These are phyloP conservation scores for Melanotaenia duboulayi DNA, from an alignment of 2,113 vertebrate genomes.

Conservation along the genomic window DNA sequence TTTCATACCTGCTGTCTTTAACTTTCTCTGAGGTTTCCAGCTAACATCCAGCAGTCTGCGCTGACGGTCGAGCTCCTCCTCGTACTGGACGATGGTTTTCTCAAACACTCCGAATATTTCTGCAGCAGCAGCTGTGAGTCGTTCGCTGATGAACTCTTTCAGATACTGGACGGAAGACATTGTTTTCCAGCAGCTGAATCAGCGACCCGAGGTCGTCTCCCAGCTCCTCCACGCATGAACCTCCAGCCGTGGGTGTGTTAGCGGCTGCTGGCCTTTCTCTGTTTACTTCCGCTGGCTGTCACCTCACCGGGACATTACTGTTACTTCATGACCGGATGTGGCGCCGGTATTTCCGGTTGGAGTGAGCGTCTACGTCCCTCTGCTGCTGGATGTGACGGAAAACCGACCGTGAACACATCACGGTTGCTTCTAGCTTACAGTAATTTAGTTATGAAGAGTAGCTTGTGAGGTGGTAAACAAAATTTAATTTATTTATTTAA, in stretches of 20 bases:
- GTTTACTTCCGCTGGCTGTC: conserved; percentile 4
- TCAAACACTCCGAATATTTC: conserved; percentile 47
- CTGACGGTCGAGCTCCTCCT: conserved; percentile 38
- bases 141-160: conserved; percentile 24
- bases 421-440: too few species aligned
- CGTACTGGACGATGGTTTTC: conserved; percentile 17
- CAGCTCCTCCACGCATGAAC: too few species aligned
- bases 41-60: conserved; percentile 30
- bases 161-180: conserved; percentile 26
- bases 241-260: too few species aligned
- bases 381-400: too few species aligned
- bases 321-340: too few species aligned
- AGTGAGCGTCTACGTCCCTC: too few species aligned
- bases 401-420: too few species aligned
- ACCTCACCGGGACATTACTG: not conserved
- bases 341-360: too few species aligned
- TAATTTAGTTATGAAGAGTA: too few species aligned
- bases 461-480: too few species aligned
- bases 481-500: too few species aligned
- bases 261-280: not conserved
- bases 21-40: not conserved
- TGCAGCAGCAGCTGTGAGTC: conserved; percentile 29
- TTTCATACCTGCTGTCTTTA: not conserved
- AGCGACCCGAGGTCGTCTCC: not conserved
- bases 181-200: not conserved